Evolutionary conservation across 2,113 vertebrate genomes (phyloP).

Genomic region (Hippocampus guttulatus): DNA sequence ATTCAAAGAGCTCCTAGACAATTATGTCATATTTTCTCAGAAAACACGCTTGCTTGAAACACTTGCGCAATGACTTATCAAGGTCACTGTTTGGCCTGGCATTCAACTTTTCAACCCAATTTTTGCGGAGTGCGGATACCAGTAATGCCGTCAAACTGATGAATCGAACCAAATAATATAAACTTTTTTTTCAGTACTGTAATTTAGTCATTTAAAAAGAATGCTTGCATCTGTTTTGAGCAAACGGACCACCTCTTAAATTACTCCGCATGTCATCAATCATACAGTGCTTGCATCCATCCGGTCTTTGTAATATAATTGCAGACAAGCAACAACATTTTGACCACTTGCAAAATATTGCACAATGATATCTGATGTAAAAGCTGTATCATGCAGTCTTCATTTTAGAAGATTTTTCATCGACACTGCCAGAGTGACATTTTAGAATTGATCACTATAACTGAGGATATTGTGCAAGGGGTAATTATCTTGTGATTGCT

Average conservation of each 20-base stretch:
- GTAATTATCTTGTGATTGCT: no score
- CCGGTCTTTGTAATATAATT: neutral
- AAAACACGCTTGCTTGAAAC: conserved; percentile 29
- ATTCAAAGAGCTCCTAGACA: conserved; percentile 46
- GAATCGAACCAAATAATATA: neutral
- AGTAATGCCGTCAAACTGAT: neutral
- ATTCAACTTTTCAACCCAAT: neutral
- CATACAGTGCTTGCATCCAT: neutral
- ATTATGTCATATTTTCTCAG: conserved; percentile 48
- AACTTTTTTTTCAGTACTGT: no score
- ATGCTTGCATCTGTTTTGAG: neutral
- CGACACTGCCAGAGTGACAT: neutral
- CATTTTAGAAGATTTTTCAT: neutral
- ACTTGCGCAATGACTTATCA: conserved; percentile 25
- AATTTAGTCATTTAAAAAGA: neutral
- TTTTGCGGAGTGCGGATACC: neutral
- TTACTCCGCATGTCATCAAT: neutral
- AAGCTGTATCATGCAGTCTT: neutral
- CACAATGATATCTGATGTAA: neutral
- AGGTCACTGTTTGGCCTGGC: conserved; percentile 12
- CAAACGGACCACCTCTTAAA: neutral
- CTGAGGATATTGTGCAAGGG: neutral
- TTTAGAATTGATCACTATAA: neutral
- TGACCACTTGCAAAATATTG: neutral
- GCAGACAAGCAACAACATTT: neutral